These are phyloP conservation scores for Phylloscopus collybita DNA, from an alignment of 2,797 vertebrate species.

Conservation along the genomic window DNA sequence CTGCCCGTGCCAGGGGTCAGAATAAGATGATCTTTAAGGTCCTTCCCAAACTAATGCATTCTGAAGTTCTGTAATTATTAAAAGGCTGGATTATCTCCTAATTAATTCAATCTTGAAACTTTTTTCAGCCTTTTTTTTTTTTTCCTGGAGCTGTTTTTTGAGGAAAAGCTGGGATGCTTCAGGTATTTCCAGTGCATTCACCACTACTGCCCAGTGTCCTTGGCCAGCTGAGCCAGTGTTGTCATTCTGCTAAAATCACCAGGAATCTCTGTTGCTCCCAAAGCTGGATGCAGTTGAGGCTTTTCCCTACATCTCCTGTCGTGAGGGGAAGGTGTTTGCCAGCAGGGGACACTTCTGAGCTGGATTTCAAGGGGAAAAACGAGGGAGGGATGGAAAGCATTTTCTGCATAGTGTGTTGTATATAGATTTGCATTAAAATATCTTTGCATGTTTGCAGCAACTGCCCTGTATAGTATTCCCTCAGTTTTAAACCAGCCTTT, in stretches of 20 bases:
- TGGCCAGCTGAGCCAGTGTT: not conserved
- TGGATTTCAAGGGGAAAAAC: not conserved
- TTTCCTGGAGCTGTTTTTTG: not conserved
- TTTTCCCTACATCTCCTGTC: not conserved
- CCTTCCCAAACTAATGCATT: not conserved
- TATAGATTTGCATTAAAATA: not conserved
- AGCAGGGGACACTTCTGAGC: conserved; percentile 75
- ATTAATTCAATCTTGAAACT: not conserved
- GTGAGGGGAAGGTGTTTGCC: not conserved
- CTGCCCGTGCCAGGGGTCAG: not conserved
- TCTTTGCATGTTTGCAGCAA: not conserved
- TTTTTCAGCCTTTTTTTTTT: not conserved
- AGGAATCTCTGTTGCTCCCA: not conserved
- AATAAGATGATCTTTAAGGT: accelerated
- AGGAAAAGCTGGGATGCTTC: not conserved
- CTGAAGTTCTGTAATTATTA: not conserved
- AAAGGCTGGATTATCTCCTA: not conserved
- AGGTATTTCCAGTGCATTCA: not conserved
- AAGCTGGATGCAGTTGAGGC: not conserved
- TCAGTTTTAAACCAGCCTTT: not conserved
- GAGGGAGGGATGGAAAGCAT: not conserved
- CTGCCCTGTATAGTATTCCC: not conserved
- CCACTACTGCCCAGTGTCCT: not conserved
- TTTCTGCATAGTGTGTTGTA: not conserved
- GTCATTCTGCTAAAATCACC: not conserved